These are phyloP conservation scores for Phallusia fumigata DNA, from an alignment of 23 tunicate genomes.

Conservation along the genomic window DNA sequence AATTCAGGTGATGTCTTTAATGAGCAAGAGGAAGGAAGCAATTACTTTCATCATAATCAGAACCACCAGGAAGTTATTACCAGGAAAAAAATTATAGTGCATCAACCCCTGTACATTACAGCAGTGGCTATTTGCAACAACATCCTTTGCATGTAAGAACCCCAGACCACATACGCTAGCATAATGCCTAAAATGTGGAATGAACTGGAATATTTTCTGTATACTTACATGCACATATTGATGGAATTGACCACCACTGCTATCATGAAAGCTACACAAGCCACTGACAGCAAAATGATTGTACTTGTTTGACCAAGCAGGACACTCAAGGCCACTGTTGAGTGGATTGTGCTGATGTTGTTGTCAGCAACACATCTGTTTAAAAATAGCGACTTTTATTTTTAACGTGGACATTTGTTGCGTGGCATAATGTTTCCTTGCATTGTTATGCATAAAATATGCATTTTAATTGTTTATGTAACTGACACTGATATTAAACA, in stretches of 20 bases:
- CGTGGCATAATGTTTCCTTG: background rate
- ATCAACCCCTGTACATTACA: background rate
- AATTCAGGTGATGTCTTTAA: too few relatives aligned
- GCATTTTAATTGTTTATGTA: background rate
- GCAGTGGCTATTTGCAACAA: background rate
- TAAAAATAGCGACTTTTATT: background rate
- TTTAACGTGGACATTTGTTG: too few relatives aligned
- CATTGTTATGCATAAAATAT: background rate
- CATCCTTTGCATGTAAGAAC: too few relatives aligned
- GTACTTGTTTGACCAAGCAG: constrained; percentile 54
- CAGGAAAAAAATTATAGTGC: background rate
- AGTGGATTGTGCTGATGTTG: constrained; percentile 18
- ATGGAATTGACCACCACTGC: constrained; percentile 71
- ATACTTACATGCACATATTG: constrained; percentile 80
- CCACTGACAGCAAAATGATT: constrained; percentile 56
- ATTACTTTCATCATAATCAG: too few relatives aligned
- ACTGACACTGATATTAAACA: background rate
- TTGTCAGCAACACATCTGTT: constrained; percentile 69
- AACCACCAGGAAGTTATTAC: background rate
- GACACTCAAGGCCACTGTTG: constrained; percentile 45
- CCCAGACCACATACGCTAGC: too few relatives aligned
- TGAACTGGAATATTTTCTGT: background rate
- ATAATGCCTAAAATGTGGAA: too few relatives aligned
- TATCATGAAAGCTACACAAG: constrained; percentile 64
- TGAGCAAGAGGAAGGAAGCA: too few relatives aligned